Evolutionary conservation across 2,113 vertebrate genomes (phyloP).

Genomic region (Sceloporus tristichus): DNA sequence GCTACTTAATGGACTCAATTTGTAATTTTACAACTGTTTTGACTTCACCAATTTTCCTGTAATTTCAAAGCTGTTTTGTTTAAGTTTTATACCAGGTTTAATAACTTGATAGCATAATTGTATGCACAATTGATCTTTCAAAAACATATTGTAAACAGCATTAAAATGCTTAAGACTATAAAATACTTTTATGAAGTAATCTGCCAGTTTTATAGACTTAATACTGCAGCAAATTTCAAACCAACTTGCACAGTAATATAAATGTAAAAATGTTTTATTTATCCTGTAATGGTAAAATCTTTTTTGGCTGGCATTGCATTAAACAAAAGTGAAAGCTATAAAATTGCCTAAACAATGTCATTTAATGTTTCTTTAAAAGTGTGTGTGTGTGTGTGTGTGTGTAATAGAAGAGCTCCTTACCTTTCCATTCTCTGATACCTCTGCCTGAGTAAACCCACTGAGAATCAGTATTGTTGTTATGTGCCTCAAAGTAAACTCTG

Average conservation of each 20-base stretch:
- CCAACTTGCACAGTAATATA: constrained; percentile 10
- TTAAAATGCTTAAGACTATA: constrained; percentile 80
- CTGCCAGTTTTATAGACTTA: constrained; percentile 70
- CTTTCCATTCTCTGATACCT: neutral
- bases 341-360: constrained; percentile 21
- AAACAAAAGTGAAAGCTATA: constrained; percentile 14
- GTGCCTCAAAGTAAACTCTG: too few species aligned
- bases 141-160: constrained; percentile 81
- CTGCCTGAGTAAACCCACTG: neutral
- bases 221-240: constrained; percentile 42
- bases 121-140: constrained; percentile 68
- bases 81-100: constrained; percentile 73
- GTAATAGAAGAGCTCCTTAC: neutral
- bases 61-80: constrained; percentile 67
- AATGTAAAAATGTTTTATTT: constrained; percentile 26
- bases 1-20: constrained; percentile 44
- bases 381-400: neutral
- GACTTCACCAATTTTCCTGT: constrained; percentile 54
- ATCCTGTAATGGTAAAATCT: constrained; percentile 14
- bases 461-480: neutral
- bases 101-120: constrained; percentile 75
- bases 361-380: neutral
- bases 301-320: neutral
- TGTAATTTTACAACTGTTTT: constrained; percentile 65
- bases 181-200: constrained; percentile 83